Base-by-base conservation (phyloP, 1,140 invertebrate species). In the Ceratina japonica region DNA sequence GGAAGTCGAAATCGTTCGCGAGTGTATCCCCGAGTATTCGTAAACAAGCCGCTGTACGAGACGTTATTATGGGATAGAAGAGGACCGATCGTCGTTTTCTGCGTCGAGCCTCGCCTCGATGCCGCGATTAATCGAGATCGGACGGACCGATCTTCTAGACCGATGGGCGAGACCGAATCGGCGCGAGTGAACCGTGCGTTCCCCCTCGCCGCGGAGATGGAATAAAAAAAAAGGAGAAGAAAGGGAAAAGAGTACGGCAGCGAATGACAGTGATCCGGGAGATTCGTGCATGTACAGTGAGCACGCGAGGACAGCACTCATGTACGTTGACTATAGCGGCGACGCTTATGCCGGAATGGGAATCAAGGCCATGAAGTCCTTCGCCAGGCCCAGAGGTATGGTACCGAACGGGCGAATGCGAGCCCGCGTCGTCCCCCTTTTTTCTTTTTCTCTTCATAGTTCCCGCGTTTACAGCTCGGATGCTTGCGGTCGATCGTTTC, bases 361-460 rank as follows among this genome's bases (percentile, higher is more conserved):
- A 92, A 93, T 93, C 91, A 93, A 93, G 92, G 91, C 92, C 87
- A 93, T 93, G 91, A 93, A 93, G 89, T 93, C 93, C 80, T 93
- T 92, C 87, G 91, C 89, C 89, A 93, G 93, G 90, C 87, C 92
- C 87, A 93, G 91, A 93, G 92, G 92, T 93, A 93, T 87, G 87
- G 75, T 62, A 66, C 49, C 56, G 69, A 68, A 44, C 37, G 10
- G 37, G 37, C 31, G 20, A 37, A 7, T 2, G 16, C 15, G 49
- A 16, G 31, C 37, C 5, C 65, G 61, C 61, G 56, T n/a, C 24
- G 54, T 52, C 49, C 27, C 56, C 49, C 10, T 44, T 58, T 71
- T 61, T n/a, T n/a, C n/a, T n/a, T n/a, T n/a, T n/a, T n/a, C n/a
- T 63, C 24, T 15, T 54, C 20, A 15, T 52, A 20, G 8, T 22